These are phyloP conservation scores for Acipenser transmontanus DNA, from an alignment of 2,797 vertebrate genomes.

Conservation along the genomic window DNA sequence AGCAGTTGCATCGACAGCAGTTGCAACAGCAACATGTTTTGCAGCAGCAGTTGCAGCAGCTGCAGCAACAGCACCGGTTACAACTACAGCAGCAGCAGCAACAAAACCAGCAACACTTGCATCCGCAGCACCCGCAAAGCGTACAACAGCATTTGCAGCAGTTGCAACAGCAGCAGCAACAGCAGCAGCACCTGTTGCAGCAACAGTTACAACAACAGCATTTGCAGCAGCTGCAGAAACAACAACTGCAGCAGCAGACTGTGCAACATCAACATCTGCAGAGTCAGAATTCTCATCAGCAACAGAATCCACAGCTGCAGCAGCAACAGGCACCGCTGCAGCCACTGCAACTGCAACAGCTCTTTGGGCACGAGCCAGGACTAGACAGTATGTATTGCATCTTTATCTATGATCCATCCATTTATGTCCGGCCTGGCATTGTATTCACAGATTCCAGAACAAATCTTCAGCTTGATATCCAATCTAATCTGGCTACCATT, in stretches of 20 bases:
- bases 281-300: slow-evolving; percentile 58
- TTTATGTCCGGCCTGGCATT: too few relatives aligned
- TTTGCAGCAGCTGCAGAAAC: slow-evolving; percentile 47
- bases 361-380: slow-evolving; percentile 84
- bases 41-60: slow-evolving; percentile 67
- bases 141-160: slow-evolving; percentile 30
- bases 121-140: slow-evolving; percentile 51
- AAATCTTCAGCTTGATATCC: too few relatives aligned
- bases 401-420: neutral
- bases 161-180: slow-evolving; percentile 60
- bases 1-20: slow-evolving; percentile 64
- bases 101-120: slow-evolving; percentile 27
- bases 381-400: slow-evolving; percentile 74
- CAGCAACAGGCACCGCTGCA: slow-evolving; percentile 52
- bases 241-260: slow-evolving; percentile 50
- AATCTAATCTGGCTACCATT: too few relatives aligned
- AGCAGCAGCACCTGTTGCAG: slow-evolving; percentile 53
- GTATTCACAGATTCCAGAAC: too few relatives aligned
- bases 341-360: slow-evolving; percentile 48
- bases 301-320: slow-evolving; percentile 51
- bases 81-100: slow-evolving; percentile 49
- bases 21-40: slow-evolving; percentile 65
- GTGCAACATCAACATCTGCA: slow-evolving; percentile 55
- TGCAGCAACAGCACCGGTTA: slow-evolving; percentile 61
- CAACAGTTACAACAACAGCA: slow-evolving; percentile 61